phyloP scores from a whole-genome alignment of 2,113 vertebrate genomes.

The Engraulis encrasicolus region DNA sequence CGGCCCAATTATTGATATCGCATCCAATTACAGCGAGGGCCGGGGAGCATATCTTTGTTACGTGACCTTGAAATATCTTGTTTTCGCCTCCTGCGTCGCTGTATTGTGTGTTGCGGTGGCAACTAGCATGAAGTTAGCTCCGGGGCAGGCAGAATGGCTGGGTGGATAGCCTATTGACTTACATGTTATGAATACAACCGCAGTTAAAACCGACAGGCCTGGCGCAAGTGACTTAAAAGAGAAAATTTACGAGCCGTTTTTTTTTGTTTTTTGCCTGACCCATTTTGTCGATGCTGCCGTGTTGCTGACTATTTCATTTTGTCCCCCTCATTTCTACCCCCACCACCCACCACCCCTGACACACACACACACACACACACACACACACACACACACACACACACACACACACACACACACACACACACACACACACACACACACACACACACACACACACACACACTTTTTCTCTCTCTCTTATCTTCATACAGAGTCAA shows the following conservation, averaged over 20 bases:
- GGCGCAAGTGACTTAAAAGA: not conserved
- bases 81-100: not conserved
- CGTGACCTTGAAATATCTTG: constrained; percentile 5
- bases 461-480: not conserved
- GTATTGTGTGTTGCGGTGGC: not conserved
- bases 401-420: too few species aligned
- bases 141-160: not conserved
- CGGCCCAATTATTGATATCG: not conserved
- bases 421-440: too few species aligned
- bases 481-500: not conserved
- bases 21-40: not conserved
- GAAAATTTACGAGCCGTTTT: constrained; percentile 4
- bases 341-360: too few species aligned
- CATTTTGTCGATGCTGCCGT: not conserved
- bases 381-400: too few species aligned
- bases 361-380: too few species aligned
- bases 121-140: not conserved
- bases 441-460: too few species aligned
- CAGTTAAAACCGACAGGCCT: not conserved
- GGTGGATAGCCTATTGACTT: not conserved
- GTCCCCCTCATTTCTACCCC: too few species aligned
- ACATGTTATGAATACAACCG: not conserved
- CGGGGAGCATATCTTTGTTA: not conserved
- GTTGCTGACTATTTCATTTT: not conserved
- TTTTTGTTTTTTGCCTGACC: too few species aligned